Conservation (phyloP, 2,113 vertebrate species). For the Spea multiplicata region DNA sequence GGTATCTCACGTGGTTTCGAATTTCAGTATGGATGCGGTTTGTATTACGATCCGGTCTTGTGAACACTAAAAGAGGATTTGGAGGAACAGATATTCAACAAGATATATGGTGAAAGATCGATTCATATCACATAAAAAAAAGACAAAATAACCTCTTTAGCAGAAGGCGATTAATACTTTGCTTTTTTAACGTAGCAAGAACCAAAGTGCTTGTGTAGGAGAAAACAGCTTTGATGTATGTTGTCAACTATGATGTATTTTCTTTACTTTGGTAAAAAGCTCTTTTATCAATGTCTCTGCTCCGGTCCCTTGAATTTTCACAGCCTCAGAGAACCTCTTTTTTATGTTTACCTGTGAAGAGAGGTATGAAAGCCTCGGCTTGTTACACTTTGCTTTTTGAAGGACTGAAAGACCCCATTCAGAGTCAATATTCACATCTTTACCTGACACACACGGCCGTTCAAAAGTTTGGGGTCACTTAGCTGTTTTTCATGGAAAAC, state of each 20-base stretch:
- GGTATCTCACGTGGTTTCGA: constrained; percentile 23
- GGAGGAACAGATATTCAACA: not conserved
- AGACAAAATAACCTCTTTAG: not conserved
- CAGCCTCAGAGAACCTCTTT: not conserved
- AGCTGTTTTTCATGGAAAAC: no score
- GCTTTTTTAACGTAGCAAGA: not conserved
- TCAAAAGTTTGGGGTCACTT: no score
- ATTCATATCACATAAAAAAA: not conserved
- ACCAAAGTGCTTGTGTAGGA: not conserved
- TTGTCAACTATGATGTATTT: not conserved
- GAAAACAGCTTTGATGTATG: not conserved
- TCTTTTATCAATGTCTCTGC: constrained; percentile 9
- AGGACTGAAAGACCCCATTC: constrained; percentile 7
- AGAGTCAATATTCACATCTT: not conserved
- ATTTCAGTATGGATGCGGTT: constrained; percentile 30
- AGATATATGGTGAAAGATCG: not conserved
- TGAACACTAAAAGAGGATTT: not conserved
- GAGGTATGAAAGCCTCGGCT: not conserved
- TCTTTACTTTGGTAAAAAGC: constrained; percentile 16
- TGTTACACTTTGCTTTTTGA: constrained; percentile 14
- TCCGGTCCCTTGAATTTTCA: constrained; percentile 1
- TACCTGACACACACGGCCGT: no score
- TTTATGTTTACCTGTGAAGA: constrained; percentile 28
- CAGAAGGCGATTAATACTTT: not conserved
- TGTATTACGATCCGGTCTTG: not conserved